Percentiles rank a stretch among this genome's conserved stretches.
phyloP scores from a whole-genome alignment of 2,888 invertebrate genomes.

The Stictocephala bisonia region DNA sequence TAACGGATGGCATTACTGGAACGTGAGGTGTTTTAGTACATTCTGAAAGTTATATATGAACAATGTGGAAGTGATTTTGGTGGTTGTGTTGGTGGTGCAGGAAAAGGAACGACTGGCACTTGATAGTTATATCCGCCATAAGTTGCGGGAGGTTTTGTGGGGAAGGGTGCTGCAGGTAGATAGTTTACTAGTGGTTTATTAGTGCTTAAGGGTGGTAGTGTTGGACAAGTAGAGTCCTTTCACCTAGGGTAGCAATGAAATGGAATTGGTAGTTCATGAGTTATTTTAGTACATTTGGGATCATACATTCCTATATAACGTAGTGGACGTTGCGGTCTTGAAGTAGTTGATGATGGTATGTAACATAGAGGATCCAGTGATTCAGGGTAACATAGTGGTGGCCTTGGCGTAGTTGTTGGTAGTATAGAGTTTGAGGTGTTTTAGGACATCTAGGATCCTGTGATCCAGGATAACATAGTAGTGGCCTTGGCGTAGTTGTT shows the following conservation, averaged over 20 bases:
- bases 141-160: conserved; percentile 50
- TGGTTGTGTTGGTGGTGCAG: conserved; percentile 59
- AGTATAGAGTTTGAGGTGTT: no score
- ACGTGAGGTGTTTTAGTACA: no score
- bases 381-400: conserved; percentile 63
- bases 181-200: conserved; percentile 44
- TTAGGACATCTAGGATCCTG: conserved; percentile 58
- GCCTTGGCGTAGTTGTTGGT: conserved; percentile 55
- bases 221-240: conserved; percentile 56
- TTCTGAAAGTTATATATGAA: no score
- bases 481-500: conserved; percentile 46
- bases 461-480: conserved; percentile 51
- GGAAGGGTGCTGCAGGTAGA: no score
- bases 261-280: conserved; percentile 15
- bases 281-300: conserved; percentile 50
- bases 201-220: conserved; percentile 50
- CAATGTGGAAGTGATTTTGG: no score
- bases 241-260: conserved; percentile 61
- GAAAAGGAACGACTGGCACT: no score
- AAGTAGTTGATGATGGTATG: no score
- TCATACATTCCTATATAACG: conserved; percentile 44
- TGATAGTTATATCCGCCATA: conserved; percentile 55
- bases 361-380: conserved; percentile 62
- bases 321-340: conserved; percentile 32
- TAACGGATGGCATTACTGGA: no score